Evolutionary conservation across 2,797 vertebrate species (phyloP), one percentile per base, ranked within the genome.

Genomic region (Poliocrania exsul): DNA sequence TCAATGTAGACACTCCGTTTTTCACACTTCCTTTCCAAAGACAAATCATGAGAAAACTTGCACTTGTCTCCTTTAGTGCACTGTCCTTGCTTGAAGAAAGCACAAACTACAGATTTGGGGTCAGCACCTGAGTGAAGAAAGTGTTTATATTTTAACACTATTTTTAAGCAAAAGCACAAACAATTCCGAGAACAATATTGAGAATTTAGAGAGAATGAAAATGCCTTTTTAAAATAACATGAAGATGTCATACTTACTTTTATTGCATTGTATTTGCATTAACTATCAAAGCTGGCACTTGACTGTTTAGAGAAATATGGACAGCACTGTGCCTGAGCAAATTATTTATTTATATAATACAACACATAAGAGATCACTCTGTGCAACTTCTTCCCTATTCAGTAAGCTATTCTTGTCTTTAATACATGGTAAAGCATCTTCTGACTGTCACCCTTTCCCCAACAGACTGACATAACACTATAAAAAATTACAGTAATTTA

Each of bases 61-160:
- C 99, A 99, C 93, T 99, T 99, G 96, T 99, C 99, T 23, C 99
- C 99, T 97, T 99, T 99, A 53, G 99, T 99, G 82, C 99, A 99
- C 44, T 99, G 99, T 15, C 99, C 99, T 98, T 99, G 99, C 97
- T 99, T 99, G 92, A 98, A 99, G 98, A 99, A 99, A 10, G 99
- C 99, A 96, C 99, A 99, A 42, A 99, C 98, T 88, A 99, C 99
- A 0, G 99, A 99, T 94, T 99, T 99, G 13, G 99, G 99, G 96
- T 99, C 99, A 53, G 99, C 99, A 73, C 99, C 99, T 99, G 91
- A 38, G 67, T 70, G 47, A 92, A 94, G 40, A 6, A 62, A 66
- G 14, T 28, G 33, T 64, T 38, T 10, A 4, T 7, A 81, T 70
- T 81, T 86, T 88, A 81, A 37, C 47, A 77, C 8, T 29, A n/a